Percentiles rank a stretch among this genome's conserved stretches.
phyloP scores from a whole-genome alignment of 1,140 invertebrate species.

The Drosophila persimilis region DNA sequence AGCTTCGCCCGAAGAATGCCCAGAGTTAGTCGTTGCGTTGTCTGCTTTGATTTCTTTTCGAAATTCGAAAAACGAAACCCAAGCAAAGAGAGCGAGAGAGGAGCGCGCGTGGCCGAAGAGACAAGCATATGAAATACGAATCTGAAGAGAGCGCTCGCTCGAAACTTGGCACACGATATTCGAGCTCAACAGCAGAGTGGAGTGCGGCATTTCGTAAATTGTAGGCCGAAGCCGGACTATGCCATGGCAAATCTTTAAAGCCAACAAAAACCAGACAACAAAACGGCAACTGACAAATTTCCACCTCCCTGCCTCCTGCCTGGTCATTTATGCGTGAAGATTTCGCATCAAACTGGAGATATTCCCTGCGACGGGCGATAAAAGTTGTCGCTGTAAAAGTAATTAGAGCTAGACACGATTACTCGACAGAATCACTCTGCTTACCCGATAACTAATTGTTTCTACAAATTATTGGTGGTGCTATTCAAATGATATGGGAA shows the following conservation, averaged over 20 bases:
- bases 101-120: slow-evolving; percentile 9
- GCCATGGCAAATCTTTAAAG: slow-evolving; percentile 34
- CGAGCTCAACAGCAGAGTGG: slow-evolving; percentile 2
- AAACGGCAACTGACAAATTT: slow-evolving; percentile 50
- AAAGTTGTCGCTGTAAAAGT: slow-evolving; percentile 55
- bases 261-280: slow-evolving; percentile 13
- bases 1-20: slow-evolving; percentile 75
- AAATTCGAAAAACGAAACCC: slow-evolving; percentile 31
- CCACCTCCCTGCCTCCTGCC: neutral
- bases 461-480: slow-evolving; percentile 1
- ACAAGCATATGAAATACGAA: slow-evolving; percentile 11
- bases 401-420: slow-evolving; percentile 53
- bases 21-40: slow-evolving; percentile 47
- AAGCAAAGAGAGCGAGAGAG: slow-evolving; percentile 3
- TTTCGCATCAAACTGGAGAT: slow-evolving; percentile 44
- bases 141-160: slow-evolving; percentile 18
- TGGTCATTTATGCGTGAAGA: slow-evolving; percentile 56
- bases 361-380: slow-evolving; percentile 50
- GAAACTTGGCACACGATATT: slow-evolving; percentile 65
- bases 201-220: slow-evolving; percentile 33
- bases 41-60: slow-evolving; percentile 63
- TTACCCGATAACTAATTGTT: slow-evolving; percentile 46
- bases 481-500: neutral
- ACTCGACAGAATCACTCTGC: slow-evolving; percentile 29
- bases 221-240: slow-evolving; percentile 1